A percentile compares a stretch with the other conserved stretches of the same genome.
Conservation (phyloP, 2,888 invertebrate species). For the Sepiola atlantica region DNA sequence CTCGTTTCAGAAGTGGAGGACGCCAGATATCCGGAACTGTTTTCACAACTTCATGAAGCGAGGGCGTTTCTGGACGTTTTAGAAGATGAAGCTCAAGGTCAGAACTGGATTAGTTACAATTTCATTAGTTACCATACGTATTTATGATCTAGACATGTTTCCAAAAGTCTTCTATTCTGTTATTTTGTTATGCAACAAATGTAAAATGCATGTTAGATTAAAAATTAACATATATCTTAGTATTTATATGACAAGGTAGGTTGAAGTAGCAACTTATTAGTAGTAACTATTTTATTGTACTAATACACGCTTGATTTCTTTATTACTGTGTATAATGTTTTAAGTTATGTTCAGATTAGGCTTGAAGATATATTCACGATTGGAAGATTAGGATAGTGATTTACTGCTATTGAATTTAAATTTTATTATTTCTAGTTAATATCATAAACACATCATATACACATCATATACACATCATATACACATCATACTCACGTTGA, state of each 20-base stretch:
- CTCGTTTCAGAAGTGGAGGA: slow-evolving; percentile 25
- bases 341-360: neutral
- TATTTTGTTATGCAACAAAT: neutral
- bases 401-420: neutral
- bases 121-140: neutral
- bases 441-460: too few relatives aligned
- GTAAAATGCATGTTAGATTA: neutral
- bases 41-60: slow-evolving; percentile 36
- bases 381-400: neutral
- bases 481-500: too few relatives aligned
- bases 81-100: neutral
- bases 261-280: neutral
- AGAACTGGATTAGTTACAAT: neutral
- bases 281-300: neutral
- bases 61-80: neutral
- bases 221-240: neutral
- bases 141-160: neutral
- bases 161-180: neutral
- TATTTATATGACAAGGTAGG: neutral
- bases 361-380: neutral
- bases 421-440: neutral
- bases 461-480: too few relatives aligned
- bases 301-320: neutral
- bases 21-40: slow-evolving; percentile 36
- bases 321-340: neutral